Percentiles rank a stretch among this genome's conserved stretches.
These are phyloP conservation scores for Embidobia sp. DNA, from an alignment of 2,888 invertebrate genomes.

Conservation along the genomic window DNA sequence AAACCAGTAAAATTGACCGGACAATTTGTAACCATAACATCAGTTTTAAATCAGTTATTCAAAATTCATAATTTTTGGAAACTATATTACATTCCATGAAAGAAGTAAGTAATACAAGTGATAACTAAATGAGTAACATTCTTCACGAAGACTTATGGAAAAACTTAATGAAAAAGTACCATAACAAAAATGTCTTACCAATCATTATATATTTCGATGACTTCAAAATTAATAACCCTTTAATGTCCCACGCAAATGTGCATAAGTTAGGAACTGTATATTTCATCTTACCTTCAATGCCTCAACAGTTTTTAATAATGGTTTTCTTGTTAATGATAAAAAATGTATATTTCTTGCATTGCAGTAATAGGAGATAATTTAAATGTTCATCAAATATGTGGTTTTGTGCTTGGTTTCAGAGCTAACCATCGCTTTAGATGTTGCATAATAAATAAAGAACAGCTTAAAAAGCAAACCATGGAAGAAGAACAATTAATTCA, in stretches of 20 bases:
- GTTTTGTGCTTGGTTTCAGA: slow-evolving; percentile 9
- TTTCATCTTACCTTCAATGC: slow-evolving; percentile 32
- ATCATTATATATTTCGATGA: too few species aligned
- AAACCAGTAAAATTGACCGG: slow-evolving; percentile 17
- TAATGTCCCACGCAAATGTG: slow-evolving; percentile 52
- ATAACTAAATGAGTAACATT: slow-evolving; percentile 44
- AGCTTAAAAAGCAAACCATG: slow-evolving; percentile 8
- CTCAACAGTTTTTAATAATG: slow-evolving; percentile 31
- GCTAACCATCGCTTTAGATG: slow-evolving; percentile 28
- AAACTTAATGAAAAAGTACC: too few species aligned
- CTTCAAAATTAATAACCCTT: too few species aligned
- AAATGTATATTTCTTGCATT: slow-evolving; percentile 20
- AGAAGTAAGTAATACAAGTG: slow-evolving; percentile 15
- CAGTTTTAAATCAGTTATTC: slow-evolving; percentile 25
- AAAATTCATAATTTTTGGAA: slow-evolving; percentile 23
- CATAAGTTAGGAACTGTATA: slow-evolving; percentile 61
- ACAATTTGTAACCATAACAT: slow-evolving; percentile 37
- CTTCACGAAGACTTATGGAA: too few species aligned
- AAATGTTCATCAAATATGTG: slow-evolving; percentile 27
- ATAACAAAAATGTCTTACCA: too few species aligned
- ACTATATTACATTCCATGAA: slow-evolving; percentile 29
- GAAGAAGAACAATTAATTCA: not conserved
- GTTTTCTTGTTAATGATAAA: slow-evolving; percentile 18
- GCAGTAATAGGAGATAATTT: slow-evolving; percentile 30
- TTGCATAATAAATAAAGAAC: slow-evolving; percentile 4